Conservation (phyloP, 2,113 vertebrate species). For the Opisthocomus hoazin region DNA sequence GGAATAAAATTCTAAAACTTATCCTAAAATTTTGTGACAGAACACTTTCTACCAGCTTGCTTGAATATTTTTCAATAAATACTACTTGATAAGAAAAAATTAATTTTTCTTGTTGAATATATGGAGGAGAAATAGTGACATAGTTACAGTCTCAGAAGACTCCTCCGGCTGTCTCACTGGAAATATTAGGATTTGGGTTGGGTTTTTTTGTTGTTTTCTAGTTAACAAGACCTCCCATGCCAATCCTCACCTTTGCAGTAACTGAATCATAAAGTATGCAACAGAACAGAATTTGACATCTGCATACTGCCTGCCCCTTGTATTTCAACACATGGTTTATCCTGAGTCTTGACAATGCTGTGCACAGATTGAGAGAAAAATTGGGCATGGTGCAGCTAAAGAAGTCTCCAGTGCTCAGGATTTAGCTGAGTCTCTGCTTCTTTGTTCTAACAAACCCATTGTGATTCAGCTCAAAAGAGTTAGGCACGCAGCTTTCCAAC, state of each 20-base stretch:
- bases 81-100: not conserved
- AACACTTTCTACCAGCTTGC: not conserved
- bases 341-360: not conserved
- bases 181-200: rapidly evolving
- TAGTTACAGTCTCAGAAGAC: not conserved
- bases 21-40: not conserved
- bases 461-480: not conserved
- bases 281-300: not conserved
- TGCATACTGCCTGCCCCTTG: not conserved
- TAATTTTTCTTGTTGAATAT: not conserved
- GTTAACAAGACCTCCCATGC: not conserved
- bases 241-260: not conserved
- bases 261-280: not conserved
- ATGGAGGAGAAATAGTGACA: not conserved
- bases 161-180: not conserved
- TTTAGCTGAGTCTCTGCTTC: not conserved
- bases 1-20: not conserved
- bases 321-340: not conserved
- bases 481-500: not conserved
- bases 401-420: not conserved
- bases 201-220: not conserved
- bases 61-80: not conserved
- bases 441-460: not conserved
- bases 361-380: not conserved
- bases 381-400: not conserved